Evolutionary conservation across 2,797 vertebrate genomes (phyloP).

Genomic region (Capromys pilorides): DNA sequence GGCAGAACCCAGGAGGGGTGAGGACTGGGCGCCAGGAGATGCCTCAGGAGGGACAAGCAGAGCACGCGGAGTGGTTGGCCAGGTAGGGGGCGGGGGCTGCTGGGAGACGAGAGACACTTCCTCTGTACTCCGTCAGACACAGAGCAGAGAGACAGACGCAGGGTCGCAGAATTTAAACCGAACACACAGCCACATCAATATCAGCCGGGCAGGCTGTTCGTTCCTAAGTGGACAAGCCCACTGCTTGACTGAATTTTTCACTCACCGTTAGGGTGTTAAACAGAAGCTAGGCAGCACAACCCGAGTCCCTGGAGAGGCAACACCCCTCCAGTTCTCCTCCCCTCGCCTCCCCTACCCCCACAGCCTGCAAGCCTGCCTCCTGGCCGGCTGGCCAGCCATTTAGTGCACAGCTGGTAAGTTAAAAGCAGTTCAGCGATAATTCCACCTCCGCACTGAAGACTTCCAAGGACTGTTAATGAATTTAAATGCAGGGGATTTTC

Average conservation of each 20-base stretch:
- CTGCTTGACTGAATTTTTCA: slow-evolving; percentile 75
- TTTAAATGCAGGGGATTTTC: slow-evolving; percentile 87
- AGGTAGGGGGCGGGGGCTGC: background rate
- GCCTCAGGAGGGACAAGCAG: background rate
- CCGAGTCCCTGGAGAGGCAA: background rate
- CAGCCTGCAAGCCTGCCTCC: slow-evolving; percentile 15
- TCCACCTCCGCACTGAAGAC: slow-evolving; percentile 84
- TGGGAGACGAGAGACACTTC: background rate
- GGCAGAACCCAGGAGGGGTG: background rate
- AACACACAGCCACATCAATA: slow-evolving; percentile 50
- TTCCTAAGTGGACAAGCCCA: slow-evolving; percentile 73
- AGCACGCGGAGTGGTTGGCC: background rate
- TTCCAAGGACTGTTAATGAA: slow-evolving; percentile 86
- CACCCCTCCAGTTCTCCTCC: background rate
- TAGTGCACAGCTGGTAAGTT: slow-evolving; percentile 83
- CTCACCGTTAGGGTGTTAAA: slow-evolving; percentile 58
- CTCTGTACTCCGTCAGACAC: slow-evolving; percentile 64
- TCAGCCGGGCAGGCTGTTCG: slow-evolving; percentile 47
- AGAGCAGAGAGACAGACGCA: slow-evolving; percentile 48
- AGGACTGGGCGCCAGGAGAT: background rate
- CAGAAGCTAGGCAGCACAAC: slow-evolving; percentile 56
- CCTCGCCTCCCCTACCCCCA: accelerated
- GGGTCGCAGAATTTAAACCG: slow-evolving; percentile 73
- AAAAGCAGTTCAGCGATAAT: slow-evolving; percentile 85
- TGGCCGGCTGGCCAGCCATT: slow-evolving; percentile 19